Evolutionary conservation across 2,113 vertebrate species (phyloP).

Genomic region (Oncorhynchus kisutch): DNA sequence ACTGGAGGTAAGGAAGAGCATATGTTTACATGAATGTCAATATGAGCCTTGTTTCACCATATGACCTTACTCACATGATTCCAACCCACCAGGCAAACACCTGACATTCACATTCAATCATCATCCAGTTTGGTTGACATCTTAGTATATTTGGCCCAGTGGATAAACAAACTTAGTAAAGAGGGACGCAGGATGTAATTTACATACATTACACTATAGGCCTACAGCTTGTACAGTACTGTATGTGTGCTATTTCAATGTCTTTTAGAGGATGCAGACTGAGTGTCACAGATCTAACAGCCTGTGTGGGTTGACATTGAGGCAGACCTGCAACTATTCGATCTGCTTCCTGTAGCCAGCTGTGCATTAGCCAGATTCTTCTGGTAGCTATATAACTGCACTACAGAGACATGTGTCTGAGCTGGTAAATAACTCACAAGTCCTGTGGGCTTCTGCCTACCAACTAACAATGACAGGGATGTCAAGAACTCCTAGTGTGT

Average conservation of each 20-base stretch:
- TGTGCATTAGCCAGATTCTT: constrained; percentile 37
- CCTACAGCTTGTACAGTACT: too few species aligned
- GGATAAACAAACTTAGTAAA: too few species aligned
- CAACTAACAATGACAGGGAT: constrained; percentile 50
- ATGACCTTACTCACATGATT: background rate
- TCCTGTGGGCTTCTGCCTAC: constrained; percentile 47
- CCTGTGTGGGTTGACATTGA: background rate
- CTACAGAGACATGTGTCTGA: constrained; percentile 46
- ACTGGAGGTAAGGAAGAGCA: background rate
- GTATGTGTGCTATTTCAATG: background rate
- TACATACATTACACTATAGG: too few species aligned
- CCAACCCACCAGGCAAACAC: background rate
- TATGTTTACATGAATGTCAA: background rate
- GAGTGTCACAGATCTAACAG: background rate
- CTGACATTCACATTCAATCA: background rate
- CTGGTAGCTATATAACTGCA: constrained; percentile 51
- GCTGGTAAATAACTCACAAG: constrained; percentile 51
- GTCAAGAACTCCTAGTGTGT: constrained; percentile 27
- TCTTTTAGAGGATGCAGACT: background rate
- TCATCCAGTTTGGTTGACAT: background rate
- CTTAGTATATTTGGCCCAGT: background rate
- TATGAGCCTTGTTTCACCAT: background rate
- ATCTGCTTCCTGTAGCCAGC: background rate
- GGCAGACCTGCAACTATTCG: background rate
- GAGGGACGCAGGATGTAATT: too few species aligned